These are phyloP conservation scores for Lucinisca nassula DNA, from an alignment of 2,888 invertebrate species.

Conservation along the genomic window DNA sequence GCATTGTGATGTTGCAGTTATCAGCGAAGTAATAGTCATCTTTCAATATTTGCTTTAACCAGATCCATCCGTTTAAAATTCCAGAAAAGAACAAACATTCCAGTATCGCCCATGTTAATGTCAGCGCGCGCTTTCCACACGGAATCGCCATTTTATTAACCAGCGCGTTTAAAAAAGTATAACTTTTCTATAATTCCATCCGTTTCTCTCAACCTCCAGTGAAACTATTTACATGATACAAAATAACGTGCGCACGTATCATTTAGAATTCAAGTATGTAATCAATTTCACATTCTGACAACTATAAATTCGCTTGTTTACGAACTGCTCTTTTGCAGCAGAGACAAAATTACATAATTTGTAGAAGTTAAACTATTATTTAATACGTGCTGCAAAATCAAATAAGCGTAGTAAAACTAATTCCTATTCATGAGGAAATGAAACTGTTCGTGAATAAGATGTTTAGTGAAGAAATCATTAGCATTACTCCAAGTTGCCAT, in stretches of 20 bases:
- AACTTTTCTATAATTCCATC: background rate
- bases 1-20: slow-evolving; percentile 64
- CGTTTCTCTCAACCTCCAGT: background rate
- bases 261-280: background rate
- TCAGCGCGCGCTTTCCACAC: slow-evolving; percentile 70
- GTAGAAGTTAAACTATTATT: too few relatives aligned
- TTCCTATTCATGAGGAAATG: background rate
- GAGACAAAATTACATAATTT: background rate
- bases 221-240: background rate
- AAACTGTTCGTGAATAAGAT: background rate
- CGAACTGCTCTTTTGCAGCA: background rate
- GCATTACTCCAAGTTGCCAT: too few relatives aligned
- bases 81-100: slow-evolving; percentile 82
- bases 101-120: slow-evolving; percentile 77
- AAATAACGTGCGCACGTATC: background rate
- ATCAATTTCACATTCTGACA: background rate
- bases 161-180: background rate
- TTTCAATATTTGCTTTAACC: slow-evolving; percentile 74
- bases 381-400: too few relatives aligned
- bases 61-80: slow-evolving; percentile 80
- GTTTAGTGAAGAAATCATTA: background rate
- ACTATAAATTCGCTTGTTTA: background rate
- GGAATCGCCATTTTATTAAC: slow-evolving; percentile 45
- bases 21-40: slow-evolving; percentile 75
- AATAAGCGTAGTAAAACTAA: too few relatives aligned